A percentile compares a stretch with the other conserved stretches of the same genome.
phyloP scores from a whole-genome alignment of 37 sponge, comb jelly and placozoan species.

The Crambe crambe region DNA sequence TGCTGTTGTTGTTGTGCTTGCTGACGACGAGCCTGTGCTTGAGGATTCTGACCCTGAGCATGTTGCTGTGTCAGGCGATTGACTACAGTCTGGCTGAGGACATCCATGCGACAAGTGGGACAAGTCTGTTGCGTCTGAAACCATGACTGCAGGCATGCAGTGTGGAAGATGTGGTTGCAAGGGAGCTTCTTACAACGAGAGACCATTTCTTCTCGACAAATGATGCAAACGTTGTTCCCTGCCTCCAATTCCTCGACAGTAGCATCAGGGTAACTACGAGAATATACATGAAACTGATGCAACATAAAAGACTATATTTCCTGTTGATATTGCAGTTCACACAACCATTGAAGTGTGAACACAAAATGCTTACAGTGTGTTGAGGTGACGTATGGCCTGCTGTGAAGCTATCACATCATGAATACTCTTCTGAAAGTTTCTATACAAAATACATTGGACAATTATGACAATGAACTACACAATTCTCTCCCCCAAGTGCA shows the following conservation, averaged over 20 bases:
- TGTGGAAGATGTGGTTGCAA: slow-evolving; percentile 97
- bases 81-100: slow-evolving; percentile 15
- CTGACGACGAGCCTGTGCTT: slow-evolving; percentile 3
- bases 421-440: slow-evolving; percentile 89
- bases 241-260: slow-evolving; percentile 85
- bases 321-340: no score
- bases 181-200: slow-evolving; percentile 90
- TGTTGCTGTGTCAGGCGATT: slow-evolving; percentile 5
- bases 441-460: slow-evolving; percentile 35
- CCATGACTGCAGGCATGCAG: slow-evolving; percentile 92
- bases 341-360: no score
- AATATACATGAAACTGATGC: no score
- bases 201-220: slow-evolving; percentile 95
- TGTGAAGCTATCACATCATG: slow-evolving; percentile 80
- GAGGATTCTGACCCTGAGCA: neutral
- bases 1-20: slow-evolving; percentile 11
- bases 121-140: slow-evolving; percentile 98
- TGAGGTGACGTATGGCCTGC: slow-evolving; percentile 90
- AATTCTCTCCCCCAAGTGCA: no score
- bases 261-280: slow-evolving; percentile 93
- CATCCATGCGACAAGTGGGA: slow-evolving; percentile 89
- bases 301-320: no score
- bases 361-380: slow-evolving; percentile 72
- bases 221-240: slow-evolving; percentile 86
- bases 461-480: neutral